These are phyloP conservation scores for Phaethon lepturus DNA, from an alignment of 2,113 vertebrate genomes.

Conservation along the genomic window DNA sequence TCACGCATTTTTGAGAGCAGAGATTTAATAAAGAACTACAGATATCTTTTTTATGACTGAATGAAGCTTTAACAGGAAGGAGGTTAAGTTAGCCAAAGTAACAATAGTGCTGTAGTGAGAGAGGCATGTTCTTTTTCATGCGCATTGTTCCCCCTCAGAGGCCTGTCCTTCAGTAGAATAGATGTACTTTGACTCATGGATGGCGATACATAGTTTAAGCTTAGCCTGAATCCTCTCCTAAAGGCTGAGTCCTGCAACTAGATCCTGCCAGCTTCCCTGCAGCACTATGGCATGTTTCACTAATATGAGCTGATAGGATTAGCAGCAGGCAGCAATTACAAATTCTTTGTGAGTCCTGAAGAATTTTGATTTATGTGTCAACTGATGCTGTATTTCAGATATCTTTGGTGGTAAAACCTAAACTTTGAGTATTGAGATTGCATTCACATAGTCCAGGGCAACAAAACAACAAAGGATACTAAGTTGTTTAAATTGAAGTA, in stretches of 20 bases:
- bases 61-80: conserved; percentile 60
- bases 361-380: conserved; percentile 68
- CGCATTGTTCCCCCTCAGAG: conserved; percentile 52
- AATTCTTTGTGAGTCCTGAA: conserved; percentile 60
- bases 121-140: conserved; percentile 72
- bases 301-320: conserved; percentile 72
- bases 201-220: conserved; percentile 70
- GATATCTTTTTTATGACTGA: conserved; percentile 15
- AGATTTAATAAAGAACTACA: conserved; percentile 31
- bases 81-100: conserved; percentile 77
- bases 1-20: neutral
- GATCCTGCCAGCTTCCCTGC: conserved; percentile 61
- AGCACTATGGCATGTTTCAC: conserved; percentile 52
- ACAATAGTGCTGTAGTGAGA: conserved; percentile 71
- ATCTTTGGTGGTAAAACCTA: conserved; percentile 31
- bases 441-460: neutral
- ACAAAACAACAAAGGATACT: neutral
- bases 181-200: conserved; percentile 77
- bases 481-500: neutral
- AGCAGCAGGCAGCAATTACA: conserved; percentile 76
- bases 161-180: conserved; percentile 76
- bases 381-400: conserved; percentile 61
- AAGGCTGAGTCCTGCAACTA: conserved; percentile 67
- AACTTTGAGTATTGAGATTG: neutral
- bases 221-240: conserved; percentile 73